These are phyloP conservation scores for Peribatodes rhomboidaria DNA, from an alignment of 2,888 invertebrate species.

Conservation along the genomic window DNA sequence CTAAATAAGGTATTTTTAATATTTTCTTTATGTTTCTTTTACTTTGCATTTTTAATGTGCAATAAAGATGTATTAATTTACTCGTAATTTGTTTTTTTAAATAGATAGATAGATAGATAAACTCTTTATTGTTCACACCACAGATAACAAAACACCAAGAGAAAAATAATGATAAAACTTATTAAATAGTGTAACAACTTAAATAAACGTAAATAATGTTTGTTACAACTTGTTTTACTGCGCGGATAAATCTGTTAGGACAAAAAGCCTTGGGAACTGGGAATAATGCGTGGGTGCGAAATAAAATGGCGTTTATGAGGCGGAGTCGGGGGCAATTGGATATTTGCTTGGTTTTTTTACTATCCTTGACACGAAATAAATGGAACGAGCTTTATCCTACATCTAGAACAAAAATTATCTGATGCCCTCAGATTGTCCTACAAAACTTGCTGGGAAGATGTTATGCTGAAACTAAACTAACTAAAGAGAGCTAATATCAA, in stretches of 20 bases:
- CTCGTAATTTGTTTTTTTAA: too few relatives aligned
- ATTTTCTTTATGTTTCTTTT: too few relatives aligned
- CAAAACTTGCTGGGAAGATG: not conserved
- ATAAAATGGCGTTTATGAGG: constrained; percentile 49
- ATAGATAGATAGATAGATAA: too few relatives aligned
- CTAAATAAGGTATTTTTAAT: too few relatives aligned
- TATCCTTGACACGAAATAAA: constrained; percentile 34
- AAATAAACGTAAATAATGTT: not conserved
- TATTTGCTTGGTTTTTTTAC: constrained; percentile 49
- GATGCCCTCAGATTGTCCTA: not conserved
- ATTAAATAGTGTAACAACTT: too few relatives aligned
- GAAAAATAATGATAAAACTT: too few relatives aligned
- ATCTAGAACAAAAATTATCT: not conserved
- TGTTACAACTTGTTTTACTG: constrained; percentile 17
- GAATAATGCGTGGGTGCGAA: constrained; percentile 47
- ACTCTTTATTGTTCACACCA: too few relatives aligned
- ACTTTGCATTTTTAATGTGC: too few relatives aligned
- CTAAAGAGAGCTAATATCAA: not conserved
- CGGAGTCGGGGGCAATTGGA: constrained; percentile 53
- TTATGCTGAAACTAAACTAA: not conserved
- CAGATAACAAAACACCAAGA: too few relatives aligned
- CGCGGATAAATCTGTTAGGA: not conserved
- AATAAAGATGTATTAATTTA: too few relatives aligned
- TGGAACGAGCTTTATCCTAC: constrained; percentile 9
- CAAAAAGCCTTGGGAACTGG: constrained; percentile 47